Conservation (phyloP, 2,888 invertebrate genomes). For the Trissoscelio sp. region DNA sequence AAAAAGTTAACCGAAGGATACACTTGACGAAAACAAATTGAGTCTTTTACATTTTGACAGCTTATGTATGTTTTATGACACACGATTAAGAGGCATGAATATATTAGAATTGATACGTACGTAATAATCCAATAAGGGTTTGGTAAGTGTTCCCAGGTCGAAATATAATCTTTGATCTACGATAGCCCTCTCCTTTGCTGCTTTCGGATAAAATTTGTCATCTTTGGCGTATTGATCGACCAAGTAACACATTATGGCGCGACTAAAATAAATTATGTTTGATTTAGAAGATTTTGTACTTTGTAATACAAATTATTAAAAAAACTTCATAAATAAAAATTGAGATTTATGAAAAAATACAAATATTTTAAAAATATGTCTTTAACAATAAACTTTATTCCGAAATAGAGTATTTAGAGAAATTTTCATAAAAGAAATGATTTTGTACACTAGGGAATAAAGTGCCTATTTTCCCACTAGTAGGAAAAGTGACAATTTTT, state of each 20-base stretch:
- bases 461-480: no score
- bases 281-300: no score
- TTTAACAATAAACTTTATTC: no score
- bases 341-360: no score
- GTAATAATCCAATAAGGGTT: conserved; percentile 76
- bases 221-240: conserved; percentile 83
- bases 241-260: conserved; percentile 84
- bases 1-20: neutral
- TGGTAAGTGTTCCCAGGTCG: conserved; percentile 82
- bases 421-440: no score
- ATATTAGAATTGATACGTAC: conserved; percentile 84
- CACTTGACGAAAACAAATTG: neutral
- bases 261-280: conserved; percentile 79
- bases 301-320: no score
- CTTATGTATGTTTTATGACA: conserved; percentile 4
- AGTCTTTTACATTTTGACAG: conserved; percentile 3
- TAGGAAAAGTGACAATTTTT: no score
- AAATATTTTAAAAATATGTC: no score
- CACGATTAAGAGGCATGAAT: conserved; percentile 16
- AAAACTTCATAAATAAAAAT: neutral
- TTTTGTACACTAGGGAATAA: no score
- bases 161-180: conserved; percentile 83
- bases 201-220: conserved; percentile 82
- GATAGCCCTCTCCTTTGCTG: conserved; percentile 81
- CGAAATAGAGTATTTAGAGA: no score